Conservation (phyloP, 2,888 invertebrate species). For the Xylocampa areola region DNA sequence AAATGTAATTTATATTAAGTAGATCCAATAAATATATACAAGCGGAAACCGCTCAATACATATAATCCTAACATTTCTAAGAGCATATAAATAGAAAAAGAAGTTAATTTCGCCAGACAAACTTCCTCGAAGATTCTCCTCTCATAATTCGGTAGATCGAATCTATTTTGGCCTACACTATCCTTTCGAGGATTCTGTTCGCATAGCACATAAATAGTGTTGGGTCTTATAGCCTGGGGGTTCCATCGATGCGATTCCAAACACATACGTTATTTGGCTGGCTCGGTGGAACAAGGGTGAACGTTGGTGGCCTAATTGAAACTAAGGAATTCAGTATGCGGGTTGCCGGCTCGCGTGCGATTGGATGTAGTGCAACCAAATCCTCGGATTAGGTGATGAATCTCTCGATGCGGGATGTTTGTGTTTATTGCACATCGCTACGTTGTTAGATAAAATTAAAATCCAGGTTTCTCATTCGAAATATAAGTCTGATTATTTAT, state of each 20-base stretch:
- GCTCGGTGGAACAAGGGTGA: slow-evolving; percentile 49
- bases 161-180: slow-evolving; percentile 31
- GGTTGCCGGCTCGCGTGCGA: slow-evolving; percentile 29
- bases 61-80: slow-evolving; percentile 3
- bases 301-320: slow-evolving; percentile 60
- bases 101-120: slow-evolving; percentile 27
- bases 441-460: not conserved
- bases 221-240: slow-evolving; percentile 50
- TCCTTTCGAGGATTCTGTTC: slow-evolving; percentile 54
- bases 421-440: slow-evolving; percentile 17
- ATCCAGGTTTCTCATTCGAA: too few relatives aligned
- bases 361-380: slow-evolving; percentile 41
- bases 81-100: slow-evolving; percentile 6
- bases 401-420: slow-evolving; percentile 18
- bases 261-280: slow-evolving; percentile 60
- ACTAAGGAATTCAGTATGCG: slow-evolving; percentile 59
- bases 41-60: not conserved
- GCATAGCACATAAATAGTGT: slow-evolving; percentile 59
- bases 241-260: slow-evolving; percentile 51
- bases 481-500: too few relatives aligned
- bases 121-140: slow-evolving; percentile 29
- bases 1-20: not conserved
- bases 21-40: not conserved
- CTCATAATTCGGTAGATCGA: slow-evolving; percentile 39
- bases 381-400: slow-evolving; percentile 35